These are phyloP conservation scores for Bombus impatiens DNA, from an alignment of 1,140 invertebrate genomes.

Conservation along the genomic window DNA sequence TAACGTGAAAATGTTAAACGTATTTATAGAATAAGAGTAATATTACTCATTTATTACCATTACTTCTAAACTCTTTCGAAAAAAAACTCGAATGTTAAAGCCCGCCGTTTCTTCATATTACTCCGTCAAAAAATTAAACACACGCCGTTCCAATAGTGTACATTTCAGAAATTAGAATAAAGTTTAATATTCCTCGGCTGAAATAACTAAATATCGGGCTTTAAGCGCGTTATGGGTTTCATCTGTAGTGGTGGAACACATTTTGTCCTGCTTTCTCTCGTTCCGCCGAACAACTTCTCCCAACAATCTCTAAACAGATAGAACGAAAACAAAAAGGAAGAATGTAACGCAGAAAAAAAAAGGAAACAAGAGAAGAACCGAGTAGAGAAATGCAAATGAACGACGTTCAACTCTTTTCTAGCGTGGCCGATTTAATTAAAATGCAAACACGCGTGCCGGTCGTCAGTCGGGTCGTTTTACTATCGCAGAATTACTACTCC, in stretches of 20 bases:
- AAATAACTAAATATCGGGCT: neutral
- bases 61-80: too few species aligned
- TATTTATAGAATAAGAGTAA: too few species aligned
- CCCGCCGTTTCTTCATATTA: too few species aligned
- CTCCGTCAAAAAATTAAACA: too few species aligned
- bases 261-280: neutral
- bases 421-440: conserved; percentile 8
- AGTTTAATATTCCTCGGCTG: neutral
- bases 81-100: too few species aligned
- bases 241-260: neutral
- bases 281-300: neutral
- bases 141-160: neutral
- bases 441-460: conserved; percentile 21
- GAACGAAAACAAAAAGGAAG: neutral
- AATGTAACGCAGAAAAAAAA: too few species aligned
- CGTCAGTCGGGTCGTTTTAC: neutral
- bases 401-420: conserved; percentile 16
- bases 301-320: conserved; percentile 6
- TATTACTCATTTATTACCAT: too few species aligned
- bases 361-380: too few species aligned
- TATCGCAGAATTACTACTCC: neutral
- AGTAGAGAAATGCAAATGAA: conserved; percentile 29
- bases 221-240: neutral
- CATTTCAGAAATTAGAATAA: neutral
- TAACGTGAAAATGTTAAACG: too few species aligned